Evolutionary conservation across 2,888 invertebrate species (phyloP).

Genomic region (Alentia gelatinosa): DNA sequence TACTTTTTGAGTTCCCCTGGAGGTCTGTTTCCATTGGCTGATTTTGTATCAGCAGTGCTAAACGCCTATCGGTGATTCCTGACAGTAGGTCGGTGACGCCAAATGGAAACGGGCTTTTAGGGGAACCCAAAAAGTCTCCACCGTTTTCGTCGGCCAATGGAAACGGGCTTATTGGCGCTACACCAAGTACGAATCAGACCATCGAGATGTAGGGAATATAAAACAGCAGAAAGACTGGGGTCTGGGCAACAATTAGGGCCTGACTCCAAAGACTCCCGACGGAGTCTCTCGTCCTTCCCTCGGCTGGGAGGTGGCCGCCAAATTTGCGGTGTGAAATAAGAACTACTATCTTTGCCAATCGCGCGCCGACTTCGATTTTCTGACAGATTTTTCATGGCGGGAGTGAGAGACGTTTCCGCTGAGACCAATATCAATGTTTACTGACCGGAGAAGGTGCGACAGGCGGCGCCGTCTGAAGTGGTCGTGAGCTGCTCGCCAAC

Average conservation of each 20-base stretch:
- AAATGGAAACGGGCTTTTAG: too few relatives aligned
- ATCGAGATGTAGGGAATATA: not conserved
- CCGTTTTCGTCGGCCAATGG: too few relatives aligned
- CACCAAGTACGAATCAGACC: too few relatives aligned
- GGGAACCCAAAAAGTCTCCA: too few relatives aligned
- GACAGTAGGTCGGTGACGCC: too few relatives aligned
- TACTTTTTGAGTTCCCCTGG: too few relatives aligned
- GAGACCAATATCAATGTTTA: conserved; percentile 15
- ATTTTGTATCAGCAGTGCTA: too few relatives aligned
- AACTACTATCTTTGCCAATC: not conserved
- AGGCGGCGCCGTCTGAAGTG: not conserved
- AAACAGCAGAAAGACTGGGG: not conserved
- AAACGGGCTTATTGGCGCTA: too few relatives aligned
- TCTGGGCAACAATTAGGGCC: not conserved
- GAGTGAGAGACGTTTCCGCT: conserved; percentile 4
- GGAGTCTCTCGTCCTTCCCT: not conserved
- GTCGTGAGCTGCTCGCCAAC: not conserved
- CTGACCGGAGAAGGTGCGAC: not conserved
- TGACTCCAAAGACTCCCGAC: not conserved
- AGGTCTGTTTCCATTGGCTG: too few relatives aligned
- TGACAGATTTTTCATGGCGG: not conserved
- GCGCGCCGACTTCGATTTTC: not conserved
- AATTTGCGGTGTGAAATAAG: conserved; percentile 5
- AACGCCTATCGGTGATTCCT: too few relatives aligned
- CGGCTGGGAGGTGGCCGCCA: not conserved